A percentile compares a stretch with the other conserved stretches of the same genome.
These are phyloP conservation scores for Laspeyria flexula DNA, from an alignment of 2,888 invertebrate genomes.

Conservation along the genomic window DNA sequence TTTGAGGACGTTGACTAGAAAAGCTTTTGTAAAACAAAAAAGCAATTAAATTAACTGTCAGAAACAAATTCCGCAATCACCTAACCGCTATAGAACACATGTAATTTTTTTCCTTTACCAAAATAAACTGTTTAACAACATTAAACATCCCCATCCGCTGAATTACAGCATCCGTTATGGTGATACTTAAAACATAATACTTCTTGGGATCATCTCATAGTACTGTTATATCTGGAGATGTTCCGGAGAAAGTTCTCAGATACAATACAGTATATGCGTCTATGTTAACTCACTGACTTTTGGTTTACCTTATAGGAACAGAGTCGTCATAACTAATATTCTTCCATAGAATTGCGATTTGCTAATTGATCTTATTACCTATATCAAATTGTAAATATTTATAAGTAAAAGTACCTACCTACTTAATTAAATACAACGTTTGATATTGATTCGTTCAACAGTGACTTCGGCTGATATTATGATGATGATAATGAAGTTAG, in stretches of 20 bases:
- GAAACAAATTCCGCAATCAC: background rate
- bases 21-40: background rate
- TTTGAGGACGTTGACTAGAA: too few relatives aligned
- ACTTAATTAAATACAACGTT: too few relatives aligned
- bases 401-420: too few relatives aligned
- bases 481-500: too few relatives aligned
- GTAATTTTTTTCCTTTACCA: conserved; percentile 13
- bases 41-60: background rate
- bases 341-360: background rate
- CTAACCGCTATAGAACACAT: conserved; percentile 3
- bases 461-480: too few relatives aligned
- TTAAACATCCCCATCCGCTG: conserved; percentile 39
- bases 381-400: too few relatives aligned
- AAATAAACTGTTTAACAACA: conserved; percentile 39
- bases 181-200: conserved; percentile 32
- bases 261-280: background rate
- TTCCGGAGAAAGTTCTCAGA: conserved; percentile 7
- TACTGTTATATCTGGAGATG: conserved; percentile 8
- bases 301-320: background rate
- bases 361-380: too few relatives aligned
- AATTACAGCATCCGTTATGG: conserved; percentile 36
- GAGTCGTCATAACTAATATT: too few relatives aligned
- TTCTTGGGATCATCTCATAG: conserved; percentile 21
- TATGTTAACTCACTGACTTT: background rate
- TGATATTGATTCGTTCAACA: too few relatives aligned